phyloP scores from a whole-genome alignment of 2,797 vertebrate species.

The Sebastes reedi region DNA sequence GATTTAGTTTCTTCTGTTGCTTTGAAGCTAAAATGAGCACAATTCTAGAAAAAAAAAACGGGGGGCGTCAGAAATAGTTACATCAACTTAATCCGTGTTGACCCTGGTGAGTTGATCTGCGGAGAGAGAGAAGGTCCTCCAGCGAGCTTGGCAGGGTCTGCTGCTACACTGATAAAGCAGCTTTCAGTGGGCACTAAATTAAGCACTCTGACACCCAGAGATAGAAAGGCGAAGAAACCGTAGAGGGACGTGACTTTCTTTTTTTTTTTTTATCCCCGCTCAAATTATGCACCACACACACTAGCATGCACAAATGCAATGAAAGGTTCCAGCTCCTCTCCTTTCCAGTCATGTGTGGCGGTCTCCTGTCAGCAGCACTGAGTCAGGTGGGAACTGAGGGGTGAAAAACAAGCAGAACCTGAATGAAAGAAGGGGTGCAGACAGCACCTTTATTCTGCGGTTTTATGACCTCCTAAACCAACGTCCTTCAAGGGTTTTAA shows the following conservation, averaged over 20 bases:
- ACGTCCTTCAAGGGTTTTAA: conserved; percentile 60
- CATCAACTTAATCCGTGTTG: conserved; percentile 10
- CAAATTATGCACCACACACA: conserved; percentile 15
- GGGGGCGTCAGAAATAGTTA: background rate
- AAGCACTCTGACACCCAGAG: conserved; percentile 40
- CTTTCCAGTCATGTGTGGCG: conserved; percentile 38
- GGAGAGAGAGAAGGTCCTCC: conserved; percentile 29
- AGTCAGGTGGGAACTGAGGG: conserved; percentile 47
- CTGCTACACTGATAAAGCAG: conserved; percentile 52
- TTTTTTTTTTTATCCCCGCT: conserved; percentile 20
- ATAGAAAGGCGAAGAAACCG: conserved; percentile 34
- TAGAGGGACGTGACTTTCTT: background rate
- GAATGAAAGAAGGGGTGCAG: conserved; percentile 36
- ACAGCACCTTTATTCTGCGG: conserved; percentile 45
- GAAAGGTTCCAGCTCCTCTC: conserved; percentile 31
- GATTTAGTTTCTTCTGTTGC: background rate
- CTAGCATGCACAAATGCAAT: conserved; percentile 13
- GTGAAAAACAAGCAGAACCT: conserved; percentile 17
- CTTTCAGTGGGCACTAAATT: conserved; percentile 51
- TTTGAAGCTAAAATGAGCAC: background rate
- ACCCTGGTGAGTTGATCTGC: conserved; percentile 9
- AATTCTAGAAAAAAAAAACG: background rate
- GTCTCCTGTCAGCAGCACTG: conserved; percentile 40
- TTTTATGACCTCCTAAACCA: conserved; percentile 55
- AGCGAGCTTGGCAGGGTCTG: conserved; percentile 41